Base-by-base conservation (phyloP, 1,140 invertebrate species). In the Mya arenaria region DNA sequence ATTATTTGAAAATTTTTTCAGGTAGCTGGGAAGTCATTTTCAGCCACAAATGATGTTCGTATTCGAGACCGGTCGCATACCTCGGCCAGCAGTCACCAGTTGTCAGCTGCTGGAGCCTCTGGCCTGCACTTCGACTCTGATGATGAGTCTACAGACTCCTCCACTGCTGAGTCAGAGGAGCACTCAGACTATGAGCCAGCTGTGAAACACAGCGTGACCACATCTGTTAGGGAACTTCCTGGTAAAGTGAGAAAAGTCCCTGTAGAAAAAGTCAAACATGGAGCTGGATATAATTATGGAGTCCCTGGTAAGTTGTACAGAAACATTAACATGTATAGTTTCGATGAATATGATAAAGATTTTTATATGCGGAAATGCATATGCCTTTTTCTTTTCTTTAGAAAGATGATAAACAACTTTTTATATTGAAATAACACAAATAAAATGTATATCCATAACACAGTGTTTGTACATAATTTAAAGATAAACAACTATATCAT, bases 211-310 rank as follows among this genome's bases (percentile, higher is more conserved):
- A 72, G 85, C 34, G 84, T 85, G 62, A 80, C 79, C 28, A 74
- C 86, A 19, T 84, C 83, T 63, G 81, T 72, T 4, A 75, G 72
- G 36, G 48, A 84, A 30, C 65, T 83, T 4, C 82, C 82, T 55
- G 56, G 39, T 17, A 25, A 68, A 60, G 65, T 84, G 3, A 74
- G 75, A 4, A 84, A 84, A 80, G 79, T 78, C 34, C 77, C 69
- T 32, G 79, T 88, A 19, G 85, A 86, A 39, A 80, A 83, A 28
- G 77, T 88, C 6, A 88, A 85, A 66, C 88, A 90, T 77, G 72
- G 87, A 66, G 74, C 83, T 60, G 88, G 90, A 13, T 92, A 92
- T 79, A 91, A 92, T 77, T 92, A 92, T 86, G 92, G 92, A 10
- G 86, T 92, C 15, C 92, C 90, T n/a, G 78, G 77, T 41, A 71